Evolutionary conservation across 2,797 vertebrate species (phyloP), one percentile per base, ranked within the genome.

Genomic region (Sus cebifrons): DNA sequence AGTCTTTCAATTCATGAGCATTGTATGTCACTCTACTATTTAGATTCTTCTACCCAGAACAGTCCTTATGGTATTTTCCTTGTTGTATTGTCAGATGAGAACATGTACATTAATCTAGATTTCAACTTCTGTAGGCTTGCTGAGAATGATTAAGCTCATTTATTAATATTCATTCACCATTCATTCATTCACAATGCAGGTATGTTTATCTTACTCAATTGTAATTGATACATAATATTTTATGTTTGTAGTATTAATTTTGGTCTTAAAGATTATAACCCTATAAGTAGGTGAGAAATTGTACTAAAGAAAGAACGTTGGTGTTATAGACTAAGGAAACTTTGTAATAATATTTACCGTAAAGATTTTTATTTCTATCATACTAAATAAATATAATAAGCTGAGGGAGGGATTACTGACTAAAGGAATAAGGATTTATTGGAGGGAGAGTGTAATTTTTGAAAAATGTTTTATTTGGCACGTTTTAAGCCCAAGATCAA

Each of bases 191-290:
- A 73, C 21, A 83, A 21, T 77, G 62, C 25, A 49, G 64, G 8
- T 85, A 6, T 52, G 62, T 90, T 85, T 85, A n/a, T 78, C 40
- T 94, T 85, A n/a, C n/a, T 36, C n/a, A 25, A 44, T 64, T 94
- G 79, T 4, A 64, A 54, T 32, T 71, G 67, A 95, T 32, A 91
- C 6, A 44, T 95, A 89, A 52, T 52, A 70, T 85, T 70, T 84
- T 70, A 32, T 62, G 2, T 83, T 83, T 84, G 6, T 7, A 16
- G 11, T 62, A 70, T 62, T 62, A 84, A 68, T 89, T 84, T 52
- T 78, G 27, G 60, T 70, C 78, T 86, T 78, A 25, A 70, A 86
- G 21, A 36, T 86, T 70, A 14, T 60, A 84, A 79, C 36, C 56
- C 17, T 78, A 32, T 78, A 54, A n/a, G 44, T 54, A 71, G 6